Percentiles rank a stretch among this genome's conserved stretches.
phyloP scores from a whole-genome alignment of 2,113 vertebrate species.

The Percopsis transmontana region DNA sequence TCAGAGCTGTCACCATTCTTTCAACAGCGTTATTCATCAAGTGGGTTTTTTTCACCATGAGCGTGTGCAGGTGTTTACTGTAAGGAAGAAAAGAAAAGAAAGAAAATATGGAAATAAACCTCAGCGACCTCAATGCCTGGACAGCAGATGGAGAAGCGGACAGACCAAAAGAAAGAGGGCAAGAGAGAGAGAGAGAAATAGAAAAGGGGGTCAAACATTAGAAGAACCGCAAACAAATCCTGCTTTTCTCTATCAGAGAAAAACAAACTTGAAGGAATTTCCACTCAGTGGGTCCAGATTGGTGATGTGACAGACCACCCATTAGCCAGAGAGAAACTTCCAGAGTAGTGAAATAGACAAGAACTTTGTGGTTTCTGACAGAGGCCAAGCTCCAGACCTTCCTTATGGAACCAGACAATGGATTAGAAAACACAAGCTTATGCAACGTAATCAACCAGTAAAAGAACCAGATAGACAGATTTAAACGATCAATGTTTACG shows the following conservation, averaged over 20 bases:
- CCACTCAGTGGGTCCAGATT: background rate
- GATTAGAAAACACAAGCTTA: background rate
- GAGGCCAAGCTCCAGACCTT: constrained; percentile 6
- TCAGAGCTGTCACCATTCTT: constrained; percentile 59
- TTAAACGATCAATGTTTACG: no score
- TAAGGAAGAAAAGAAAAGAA: constrained; percentile 41
- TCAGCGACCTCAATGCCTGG: constrained; percentile 51
- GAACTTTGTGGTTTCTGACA: background rate
- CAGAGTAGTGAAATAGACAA: constrained; percentile 21
- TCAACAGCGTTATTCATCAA: constrained; percentile 60
- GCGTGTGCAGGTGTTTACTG: constrained; percentile 70
- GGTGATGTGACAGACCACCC: constrained; percentile 45
- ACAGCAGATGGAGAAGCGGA: constrained; percentile 55
- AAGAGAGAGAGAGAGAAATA: background rate
- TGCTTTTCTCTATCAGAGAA: constrained; percentile 13
- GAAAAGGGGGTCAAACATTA: constrained; percentile 2
- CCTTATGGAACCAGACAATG: background rate
- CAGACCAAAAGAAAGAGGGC: background rate
- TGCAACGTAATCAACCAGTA: background rate
- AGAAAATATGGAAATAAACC: constrained; percentile 49
- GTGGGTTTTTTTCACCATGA: constrained; percentile 32
- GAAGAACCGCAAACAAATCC: constrained; percentile 16
- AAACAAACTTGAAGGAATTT: constrained; percentile 7
- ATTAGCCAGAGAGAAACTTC: constrained; percentile 19
- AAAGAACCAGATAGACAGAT: no score